A percentile compares a stretch with the other conserved stretches of the same genome.
phyloP scores from a whole-genome alignment of 30 jellyfish, hydroid and myxozoan species.

The Calvadosia cruxmelitensis region DNA sequence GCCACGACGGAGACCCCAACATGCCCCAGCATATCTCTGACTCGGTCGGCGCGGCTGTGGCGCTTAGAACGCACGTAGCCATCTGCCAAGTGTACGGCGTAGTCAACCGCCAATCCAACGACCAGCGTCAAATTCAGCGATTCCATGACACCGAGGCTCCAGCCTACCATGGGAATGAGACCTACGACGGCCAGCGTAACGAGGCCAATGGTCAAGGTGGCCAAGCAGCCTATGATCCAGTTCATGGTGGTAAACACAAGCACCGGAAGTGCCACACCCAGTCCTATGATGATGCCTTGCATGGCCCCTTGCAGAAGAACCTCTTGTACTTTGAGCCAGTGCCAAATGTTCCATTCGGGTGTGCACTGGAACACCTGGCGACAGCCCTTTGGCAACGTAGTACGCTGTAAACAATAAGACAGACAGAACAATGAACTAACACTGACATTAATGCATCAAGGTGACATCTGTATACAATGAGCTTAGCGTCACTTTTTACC shows the following conservation, averaged over 20 bases:
- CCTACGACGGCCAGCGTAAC: constrained; percentile 92
- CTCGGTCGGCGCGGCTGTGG: constrained; percentile 56
- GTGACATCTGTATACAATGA: no score
- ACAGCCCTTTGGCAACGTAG: constrained; percentile 67
- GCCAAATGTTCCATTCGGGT: constrained; percentile 99
- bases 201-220: constrained; percentile 69
- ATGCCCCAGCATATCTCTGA: constrained; percentile 73
- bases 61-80: constrained; percentile 80
- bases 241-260: constrained; percentile 82
- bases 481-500: no score
- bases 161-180: constrained; percentile 81
- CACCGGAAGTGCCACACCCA: constrained; percentile 78
- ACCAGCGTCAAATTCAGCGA: constrained; percentile 84
- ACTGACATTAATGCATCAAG: no score
- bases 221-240: constrained; percentile 87
- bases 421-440: no score
- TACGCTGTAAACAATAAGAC: neutral
- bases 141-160: constrained; percentile 96
- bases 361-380: constrained; percentile 87
- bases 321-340: constrained; percentile 95
- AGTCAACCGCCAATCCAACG: constrained; percentile 92
- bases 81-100: constrained; percentile 90
- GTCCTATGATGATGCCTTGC: constrained; percentile 70
- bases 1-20: constrained; percentile 93
- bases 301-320: constrained; percentile 94